A percentile compares a stretch with the other conserved stretches of the same genome.
These are phyloP conservation scores for Desoria tigrina DNA, from an alignment of 2,888 invertebrate genomes.

Conservation along the genomic window DNA sequence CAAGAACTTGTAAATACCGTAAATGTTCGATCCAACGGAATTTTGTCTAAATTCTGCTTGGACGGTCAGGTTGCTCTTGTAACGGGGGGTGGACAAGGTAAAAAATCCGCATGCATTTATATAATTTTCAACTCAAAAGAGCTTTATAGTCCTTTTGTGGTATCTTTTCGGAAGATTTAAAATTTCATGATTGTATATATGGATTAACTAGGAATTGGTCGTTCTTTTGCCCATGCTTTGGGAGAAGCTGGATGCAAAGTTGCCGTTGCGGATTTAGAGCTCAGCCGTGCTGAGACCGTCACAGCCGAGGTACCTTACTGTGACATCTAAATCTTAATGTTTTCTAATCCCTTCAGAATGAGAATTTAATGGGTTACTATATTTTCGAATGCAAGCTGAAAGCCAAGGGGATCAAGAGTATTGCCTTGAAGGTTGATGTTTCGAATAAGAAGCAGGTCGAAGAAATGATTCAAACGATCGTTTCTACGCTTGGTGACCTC, in stretches of 20 bases:
- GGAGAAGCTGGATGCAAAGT: slow-evolving; percentile 53
- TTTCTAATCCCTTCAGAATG: too few species aligned
- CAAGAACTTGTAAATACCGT: slow-evolving; percentile 36
- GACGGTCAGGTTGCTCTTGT: slow-evolving; percentile 52
- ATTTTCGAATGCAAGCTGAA: too few species aligned
- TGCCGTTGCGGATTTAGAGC: slow-evolving; percentile 50
- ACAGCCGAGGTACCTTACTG: too few species aligned
- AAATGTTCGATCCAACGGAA: slow-evolving; percentile 36
- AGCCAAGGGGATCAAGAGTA: slow-evolving; percentile 43
- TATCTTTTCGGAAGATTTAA: too few species aligned
- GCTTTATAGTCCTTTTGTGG: too few species aligned
- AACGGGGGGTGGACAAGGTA: slow-evolving; percentile 44
- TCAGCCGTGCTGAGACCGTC: slow-evolving; percentile 47
- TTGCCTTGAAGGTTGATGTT: slow-evolving; percentile 52
- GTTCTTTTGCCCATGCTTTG: slow-evolving; percentile 47
- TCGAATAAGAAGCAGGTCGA: slow-evolving; percentile 50
- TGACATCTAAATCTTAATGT: too few species aligned
- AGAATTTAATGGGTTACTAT: too few species aligned
- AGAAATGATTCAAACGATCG: slow-evolving; percentile 46
- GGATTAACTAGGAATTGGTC: slow-evolving; percentile 46
- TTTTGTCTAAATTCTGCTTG: slow-evolving; percentile 50
- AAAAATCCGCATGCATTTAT: neutral
- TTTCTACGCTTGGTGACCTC: slow-evolving; percentile 46
- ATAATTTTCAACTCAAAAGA: too few species aligned
- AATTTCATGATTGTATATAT: too few species aligned